Base-by-base conservation (phyloP, 2,888 invertebrate genomes). In the Nowickia ferox region DNA sequence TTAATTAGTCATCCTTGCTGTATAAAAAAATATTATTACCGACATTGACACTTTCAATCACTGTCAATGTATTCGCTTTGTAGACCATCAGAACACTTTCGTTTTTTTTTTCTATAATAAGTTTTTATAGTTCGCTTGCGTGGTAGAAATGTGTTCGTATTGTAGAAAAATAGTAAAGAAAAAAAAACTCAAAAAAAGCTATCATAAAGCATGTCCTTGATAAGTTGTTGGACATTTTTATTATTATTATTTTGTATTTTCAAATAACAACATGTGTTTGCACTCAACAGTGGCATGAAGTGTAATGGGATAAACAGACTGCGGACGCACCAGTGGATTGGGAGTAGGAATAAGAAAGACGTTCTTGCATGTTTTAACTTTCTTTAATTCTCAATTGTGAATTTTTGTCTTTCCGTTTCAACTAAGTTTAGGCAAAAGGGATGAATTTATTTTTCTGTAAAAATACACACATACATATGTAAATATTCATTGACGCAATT, bases 121-220 rank as follows among this genome's bases (percentile, higher is more conserved):
- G 0, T 55, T 22, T 63, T n/a, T 46, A 46, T 74, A 30, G 51
- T 66, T 66, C 53, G 22, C 44, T n/a, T 30, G 30, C 9, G 13
- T 57, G 59, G 17, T 38, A 30, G 15, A 17, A 30, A 46, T 46
- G 38, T 59, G 30, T 48, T 15, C 15, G 48, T 38, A 22, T 19
- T 38, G 11, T 53, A 22, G 51, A 30, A 38, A 55, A 65, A 55
- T 17, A 3, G 15, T 40, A 22, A n/a, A n/a, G 9, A 42, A 8
- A 48, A 61, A 42, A 68, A 59, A 5, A 22, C 15, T 44, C 40
- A 69, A 75, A 46, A 68, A 65, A 75, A 68, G 69, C 51, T 71
- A 71, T 80, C 71, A 71, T 65, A 71, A 65, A 61, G 38, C 71
- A 65, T 71, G 84, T 75, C 84, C 84, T 84, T 84, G 79, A 84